phyloP scores from a whole-genome alignment of 2,113 vertebrate species.

The Oreochromis spilurus region DNA sequence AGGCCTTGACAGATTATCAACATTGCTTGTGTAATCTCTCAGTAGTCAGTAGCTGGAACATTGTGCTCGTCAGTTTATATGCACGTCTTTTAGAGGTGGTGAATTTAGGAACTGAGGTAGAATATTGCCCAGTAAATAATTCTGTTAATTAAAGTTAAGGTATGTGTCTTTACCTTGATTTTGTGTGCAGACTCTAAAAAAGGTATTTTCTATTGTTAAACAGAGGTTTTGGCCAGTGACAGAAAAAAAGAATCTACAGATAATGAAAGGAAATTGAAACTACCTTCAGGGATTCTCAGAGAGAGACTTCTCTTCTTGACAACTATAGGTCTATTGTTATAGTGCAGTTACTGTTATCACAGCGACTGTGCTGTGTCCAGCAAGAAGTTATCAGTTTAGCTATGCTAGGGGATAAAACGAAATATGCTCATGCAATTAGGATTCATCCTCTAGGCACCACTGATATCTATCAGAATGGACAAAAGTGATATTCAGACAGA shows the following conservation, averaged over 20 bases:
- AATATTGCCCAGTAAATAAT: constrained; percentile 63
- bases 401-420: neutral
- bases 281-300: neutral
- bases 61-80: neutral
- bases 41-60: neutral
- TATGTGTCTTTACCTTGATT: constrained; percentile 63
- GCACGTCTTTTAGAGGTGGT: neutral
- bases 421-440: neutral
- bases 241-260: neutral
- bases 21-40: neutral
- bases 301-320: neutral
- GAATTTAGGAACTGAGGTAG: neutral
- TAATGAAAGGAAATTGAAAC: neutral
- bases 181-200: constrained; percentile 46
- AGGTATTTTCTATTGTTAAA: constrained; percentile 68
- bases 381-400: neutral
- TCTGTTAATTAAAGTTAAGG: constrained; percentile 71
- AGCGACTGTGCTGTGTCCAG: neutral
- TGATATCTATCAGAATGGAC: neutral
- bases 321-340: neutral
- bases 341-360: neutral
- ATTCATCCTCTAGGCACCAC: neutral
- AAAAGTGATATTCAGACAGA: neutral
- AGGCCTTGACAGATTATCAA: neutral
- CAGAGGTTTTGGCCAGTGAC: constrained; percentile 40